Base-by-base conservation (phyloP, 2,888 invertebrate species). In the Crematogaster levior region DNA sequence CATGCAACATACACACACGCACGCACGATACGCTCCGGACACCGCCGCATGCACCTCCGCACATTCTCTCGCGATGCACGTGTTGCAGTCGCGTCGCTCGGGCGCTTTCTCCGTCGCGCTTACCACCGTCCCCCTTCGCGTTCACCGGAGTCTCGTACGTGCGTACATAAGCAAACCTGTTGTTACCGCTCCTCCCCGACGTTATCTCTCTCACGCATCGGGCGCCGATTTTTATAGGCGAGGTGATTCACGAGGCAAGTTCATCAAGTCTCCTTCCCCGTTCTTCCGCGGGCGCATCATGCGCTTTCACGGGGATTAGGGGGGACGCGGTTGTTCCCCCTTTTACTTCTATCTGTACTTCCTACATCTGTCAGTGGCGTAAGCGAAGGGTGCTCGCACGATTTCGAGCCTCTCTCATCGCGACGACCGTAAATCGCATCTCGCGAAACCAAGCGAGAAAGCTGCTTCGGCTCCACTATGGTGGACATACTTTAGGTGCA, bases 121-220 rank as follows among this genome's bases (percentile, higher is more conserved):
- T 12, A 12, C 53, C 70, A 56, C 9, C 27, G 51, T 68, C 70
- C 5, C 34, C 53, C 30, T 12, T 61, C 80, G 34, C 51, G 30
- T 34, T 51, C 65, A 18, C 27, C 48, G 15, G 58, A 46, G 40
- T 37, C 72, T 74, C 83, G 48, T 90, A 90, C 84, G 89, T 83
- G 87, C 89, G 85, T 88, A 89, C 88, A 91, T 84, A 86, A 85
- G 88, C 87, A 89, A 92, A 92, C 92, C 91, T 91, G 92, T 92
- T 92, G 92, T 92, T 92, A 91, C 90, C 86, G 88, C 90, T 89
- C 89, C 91, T 87, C 89, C 85, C 85, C 86, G 83, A 87, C 87
- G 90, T 91, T 92, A 92, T 92, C 91, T 91, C 89, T 88, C 90
- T 89, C 88, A 85, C 90, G 91, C 91, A 91, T 91, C 91, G 89